Base-by-base conservation (phyloP, 2,888 invertebrate species). In the Sphaeridia pumilis region DNA sequence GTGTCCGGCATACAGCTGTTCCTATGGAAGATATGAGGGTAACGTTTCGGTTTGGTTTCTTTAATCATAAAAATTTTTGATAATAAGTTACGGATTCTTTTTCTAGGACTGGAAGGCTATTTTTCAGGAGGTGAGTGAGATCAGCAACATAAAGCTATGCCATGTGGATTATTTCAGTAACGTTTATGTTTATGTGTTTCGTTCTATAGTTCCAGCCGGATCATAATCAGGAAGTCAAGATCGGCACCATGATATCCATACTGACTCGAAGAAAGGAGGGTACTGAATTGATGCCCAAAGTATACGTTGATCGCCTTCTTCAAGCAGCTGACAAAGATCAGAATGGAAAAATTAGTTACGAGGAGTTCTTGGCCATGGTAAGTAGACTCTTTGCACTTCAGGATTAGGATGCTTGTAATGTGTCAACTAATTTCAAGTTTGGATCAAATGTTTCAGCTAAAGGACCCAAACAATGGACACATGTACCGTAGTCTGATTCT, bases 291-390 rank as follows among this genome's bases (percentile, higher is more conserved):
- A 64, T 67, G 48, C 68, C 70, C 17, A 59, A 63, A 21, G 66
- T 65, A 49, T 64, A 67, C 25, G 64, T 68, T 4, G 64, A 66
- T 17, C 62, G 65, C 48, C 63, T 70, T 27, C 59, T 70, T n/a
- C 58, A 66, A 7, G 61, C 58, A 46, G 65, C 67, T n/a, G 70
- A 71, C 54, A 59, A 58, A 66, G 78, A 58, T 67, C 72, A 77
- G 65, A 80, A 82, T 70, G 89, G 89, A 24, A 85, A 84, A 66
- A 84, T 90, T 5, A 87, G 86, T 67, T 87, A 87, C 65, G 85
- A 87, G 66, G 90, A 90, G 70, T 84, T 85, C 63, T 77, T 88
- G 26, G 77, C 78, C 35, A 81, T 84, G 81, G 70, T 70, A 55
- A 59, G 56, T 27, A 36, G 48, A 27, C 21, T 26, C n/a, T 25